Evolutionary conservation across 2,797 vertebrate species (phyloP).

Genomic region (Sebastes hubbsi): DNA sequence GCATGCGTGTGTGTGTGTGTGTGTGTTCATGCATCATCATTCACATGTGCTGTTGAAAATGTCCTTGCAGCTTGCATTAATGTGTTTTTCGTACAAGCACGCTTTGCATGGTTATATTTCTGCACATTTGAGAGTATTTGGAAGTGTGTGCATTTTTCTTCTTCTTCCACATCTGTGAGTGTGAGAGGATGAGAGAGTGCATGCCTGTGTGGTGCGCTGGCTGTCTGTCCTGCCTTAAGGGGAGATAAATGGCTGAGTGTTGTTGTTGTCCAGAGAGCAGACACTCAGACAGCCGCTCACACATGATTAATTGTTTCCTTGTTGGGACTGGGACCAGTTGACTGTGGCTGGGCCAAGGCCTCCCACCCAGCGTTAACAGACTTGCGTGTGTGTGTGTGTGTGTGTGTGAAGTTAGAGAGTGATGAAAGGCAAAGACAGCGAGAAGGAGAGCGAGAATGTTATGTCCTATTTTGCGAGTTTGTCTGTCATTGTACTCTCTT

Average conservation of each 20-base stretch:
- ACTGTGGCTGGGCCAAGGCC: conserved; percentile 78
- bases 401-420: conserved; percentile 1
- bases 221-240: conserved; percentile 76
- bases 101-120: conserved; percentile 4
- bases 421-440: conserved; percentile 54
- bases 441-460: conserved; percentile 38
- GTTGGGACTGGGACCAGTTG: conserved; percentile 79
- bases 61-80: conserved; percentile 43
- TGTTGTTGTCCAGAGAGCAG: conserved; percentile 84
- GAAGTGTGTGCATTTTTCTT: conserved; percentile 30
- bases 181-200: conserved; percentile 60
- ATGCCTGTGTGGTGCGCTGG: conserved; percentile 72
- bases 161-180: conserved; percentile 44
- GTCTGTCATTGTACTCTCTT: conserved; percentile 52
- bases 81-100: conserved; percentile 7
- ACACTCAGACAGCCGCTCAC: conserved; percentile 83
- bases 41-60: conserved; percentile 22
- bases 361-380: conserved; percentile 72
- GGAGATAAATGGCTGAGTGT: conserved; percentile 79
- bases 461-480: conserved; percentile 53
- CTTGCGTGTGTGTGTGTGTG: neutral
- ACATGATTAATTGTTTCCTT: conserved; percentile 88
- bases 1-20: conserved; percentile 31
- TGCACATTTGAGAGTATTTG: conserved; percentile 10
- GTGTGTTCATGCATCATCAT: conserved; percentile 22